Evolutionary conservation across 1,140 invertebrate genomes (phyloP).

Genomic region (Catajapyx aquilonaris): DNA sequence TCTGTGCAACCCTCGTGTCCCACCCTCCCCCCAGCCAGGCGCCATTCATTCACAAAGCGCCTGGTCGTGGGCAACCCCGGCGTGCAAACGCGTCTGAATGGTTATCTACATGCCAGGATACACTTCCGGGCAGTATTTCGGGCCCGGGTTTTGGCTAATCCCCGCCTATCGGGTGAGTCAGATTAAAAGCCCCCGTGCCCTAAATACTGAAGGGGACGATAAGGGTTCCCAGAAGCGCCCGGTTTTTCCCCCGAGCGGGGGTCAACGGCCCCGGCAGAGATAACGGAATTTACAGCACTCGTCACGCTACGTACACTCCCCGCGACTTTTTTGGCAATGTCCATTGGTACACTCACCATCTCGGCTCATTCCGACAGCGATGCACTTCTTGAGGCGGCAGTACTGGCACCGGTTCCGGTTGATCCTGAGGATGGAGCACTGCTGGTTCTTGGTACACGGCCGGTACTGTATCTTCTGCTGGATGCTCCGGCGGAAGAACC

Average conservation of each 20-base stretch:
- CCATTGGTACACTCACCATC: conserved; percentile 50
- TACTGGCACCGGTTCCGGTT: conserved; percentile 95
- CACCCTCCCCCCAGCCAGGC: too few relatives aligned
- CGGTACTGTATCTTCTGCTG: conserved; percentile 97
- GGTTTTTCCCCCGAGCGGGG: background rate
- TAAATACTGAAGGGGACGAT: too few relatives aligned
- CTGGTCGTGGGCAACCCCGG: too few relatives aligned
- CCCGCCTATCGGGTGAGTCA: too few relatives aligned
- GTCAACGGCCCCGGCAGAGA: background rate
- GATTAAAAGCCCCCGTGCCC: too few relatives aligned
- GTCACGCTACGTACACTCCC: background rate
- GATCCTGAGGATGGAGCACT: conserved; percentile 88
- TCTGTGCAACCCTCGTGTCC: too few relatives aligned
- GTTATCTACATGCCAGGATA: too few relatives aligned
- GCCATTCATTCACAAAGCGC: too few relatives aligned
- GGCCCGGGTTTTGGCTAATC: too few relatives aligned
- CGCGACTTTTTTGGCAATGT: background rate
- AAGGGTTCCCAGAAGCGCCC: too few relatives aligned
- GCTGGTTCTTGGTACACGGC: conserved; percentile 92
- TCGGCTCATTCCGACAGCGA: conserved; percentile 93
- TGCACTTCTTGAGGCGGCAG: conserved; percentile 93
- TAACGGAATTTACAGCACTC: background rate
- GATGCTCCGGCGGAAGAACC: conserved; percentile 59
- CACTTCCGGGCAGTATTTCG: too few relatives aligned
- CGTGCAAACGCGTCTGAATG: too few relatives aligned